Evolutionary conservation across 2,888 invertebrate species (phyloP).

Genomic region (Drosophila bunnanda): DNA sequence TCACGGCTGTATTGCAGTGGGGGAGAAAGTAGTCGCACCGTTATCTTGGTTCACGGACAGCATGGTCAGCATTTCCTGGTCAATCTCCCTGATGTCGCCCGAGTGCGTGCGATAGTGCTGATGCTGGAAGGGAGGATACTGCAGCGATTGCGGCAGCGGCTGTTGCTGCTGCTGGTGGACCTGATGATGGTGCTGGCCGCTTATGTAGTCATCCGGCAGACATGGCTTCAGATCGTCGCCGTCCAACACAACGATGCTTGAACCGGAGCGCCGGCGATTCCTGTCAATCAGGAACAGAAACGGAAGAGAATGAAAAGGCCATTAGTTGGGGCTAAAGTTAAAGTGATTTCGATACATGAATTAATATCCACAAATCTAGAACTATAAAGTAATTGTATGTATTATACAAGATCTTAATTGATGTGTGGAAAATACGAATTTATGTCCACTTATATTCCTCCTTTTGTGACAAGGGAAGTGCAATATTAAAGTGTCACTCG

Average conservation of each 20-base stretch:
- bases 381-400: not conserved
- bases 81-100: conserved; percentile 84
- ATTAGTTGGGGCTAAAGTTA: not conserved
- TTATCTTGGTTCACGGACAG: conserved; percentile 88
- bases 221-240: conserved; percentile 88
- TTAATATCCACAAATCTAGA: not conserved
- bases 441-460: not conserved
- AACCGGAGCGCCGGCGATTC: conserved; percentile 91
- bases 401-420: too few species aligned
- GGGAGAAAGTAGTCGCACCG: conserved; percentile 84
- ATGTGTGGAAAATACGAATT: too few species aligned
- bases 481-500: not conserved
- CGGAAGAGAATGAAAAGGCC: not conserved
- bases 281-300: conserved; percentile 84
- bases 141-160: conserved; percentile 63
- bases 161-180: conserved; percentile 72
- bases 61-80: conserved; percentile 92
- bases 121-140: conserved; percentile 68
- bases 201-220: conserved; percentile 86
- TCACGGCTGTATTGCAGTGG: too few species aligned
- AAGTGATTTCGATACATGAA: not conserved
- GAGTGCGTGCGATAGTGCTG: conserved; percentile 86
- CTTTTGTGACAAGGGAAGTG: not conserved
- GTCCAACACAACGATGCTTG: conserved; percentile 92
- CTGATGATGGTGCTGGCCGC: conserved; percentile 75